Base-by-base conservation (phyloP, 2,888 invertebrate species). In the Eupithecia insigniata region DNA sequence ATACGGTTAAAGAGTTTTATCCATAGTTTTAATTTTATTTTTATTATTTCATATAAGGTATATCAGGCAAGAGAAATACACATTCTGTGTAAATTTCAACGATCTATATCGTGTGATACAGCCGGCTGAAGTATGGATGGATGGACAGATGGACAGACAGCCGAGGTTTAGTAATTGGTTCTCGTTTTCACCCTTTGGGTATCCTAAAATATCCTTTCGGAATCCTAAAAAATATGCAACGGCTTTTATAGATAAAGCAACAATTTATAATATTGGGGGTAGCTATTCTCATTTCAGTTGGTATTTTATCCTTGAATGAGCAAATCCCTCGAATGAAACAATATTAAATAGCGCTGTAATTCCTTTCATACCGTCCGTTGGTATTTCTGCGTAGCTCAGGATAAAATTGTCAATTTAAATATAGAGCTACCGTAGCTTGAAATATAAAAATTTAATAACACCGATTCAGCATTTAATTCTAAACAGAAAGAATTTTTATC, bases 281-380 rank as follows among this genome's bases (percentile, higher is more conserved):
- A 26, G 55, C 55, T 26, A 55, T 55, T 55, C 55, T 55, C 55
- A 26, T 55, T 26, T 55, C 55, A 55, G 55, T 55, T 55, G 55
- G 55, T 4, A 26, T 55, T 55, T 55, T 14, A 55, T 55, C 14
- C 12, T 55, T 55, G 55, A 22, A 55, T 55, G 26, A 55, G 55
- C 55, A 55, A 55, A 55, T 55, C 55, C 55, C 55, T 26, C 26
- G 55, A 55, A 55, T 55, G 55, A 55, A 55, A 55, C 55, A 55
- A 90, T 88, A 90, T 91, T 88, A 90, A 91, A 92, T 91, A 90
- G 90, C 89, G 71, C 81, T 83, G 83, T 79, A 78, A 83, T 79
- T 79, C 83, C 79, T 76, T 79, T 79, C 82, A 76, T 82, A 83
- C 80, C 80, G 70, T 76, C 66, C 72, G 70, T 76, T 80, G 82